Conservation (phyloP, 2,113 vertebrate genomes). For the Chloebia gouldiae region DNA sequence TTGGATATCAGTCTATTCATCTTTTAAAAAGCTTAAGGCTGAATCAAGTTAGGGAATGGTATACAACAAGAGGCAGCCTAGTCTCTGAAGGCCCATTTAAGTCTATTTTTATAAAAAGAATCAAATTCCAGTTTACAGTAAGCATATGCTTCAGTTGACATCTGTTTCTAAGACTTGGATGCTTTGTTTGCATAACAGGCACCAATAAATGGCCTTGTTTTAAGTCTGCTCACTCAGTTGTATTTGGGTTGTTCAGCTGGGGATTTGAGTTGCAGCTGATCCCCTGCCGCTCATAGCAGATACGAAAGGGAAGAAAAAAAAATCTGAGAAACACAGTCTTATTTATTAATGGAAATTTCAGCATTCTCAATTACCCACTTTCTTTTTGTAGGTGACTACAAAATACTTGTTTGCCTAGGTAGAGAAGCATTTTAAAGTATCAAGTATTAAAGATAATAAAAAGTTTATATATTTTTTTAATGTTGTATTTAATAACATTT, state of each 20-base stretch:
- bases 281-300: slow-evolving; percentile 79
- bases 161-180: slow-evolving; percentile 80
- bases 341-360: slow-evolving; percentile 81
- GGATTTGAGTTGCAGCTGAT: slow-evolving; percentile 85
- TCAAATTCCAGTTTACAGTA: slow-evolving; percentile 84
- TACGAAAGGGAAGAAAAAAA: slow-evolving; percentile 62
- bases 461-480: not conserved
- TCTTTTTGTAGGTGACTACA: slow-evolving; percentile 62
- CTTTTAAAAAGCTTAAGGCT: slow-evolving; percentile 81
- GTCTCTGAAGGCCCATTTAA: slow-evolving; percentile 81
- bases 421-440: slow-evolving; percentile 45
- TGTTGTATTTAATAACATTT: slow-evolving; percentile 15
- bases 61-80: slow-evolving; percentile 76
- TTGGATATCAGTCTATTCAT: slow-evolving; percentile 85
- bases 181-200: slow-evolving; percentile 86
- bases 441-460: slow-evolving; percentile 59
- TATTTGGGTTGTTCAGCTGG: slow-evolving; percentile 84
- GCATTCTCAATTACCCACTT: slow-evolving; percentile 74
- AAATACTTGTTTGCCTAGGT: slow-evolving; percentile 74
- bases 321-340: slow-evolving; percentile 69
- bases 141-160: slow-evolving; percentile 87
- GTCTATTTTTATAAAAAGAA: slow-evolving; percentile 83
- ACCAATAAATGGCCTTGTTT: slow-evolving; percentile 84
- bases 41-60: slow-evolving; percentile 78
- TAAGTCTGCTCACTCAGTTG: slow-evolving; percentile 84